Percentiles rank a stretch among this genome's conserved stretches.
Evolutionary conservation across 2,797 vertebrate species (phyloP).

Genomic region (Danio tinwini): DNA sequence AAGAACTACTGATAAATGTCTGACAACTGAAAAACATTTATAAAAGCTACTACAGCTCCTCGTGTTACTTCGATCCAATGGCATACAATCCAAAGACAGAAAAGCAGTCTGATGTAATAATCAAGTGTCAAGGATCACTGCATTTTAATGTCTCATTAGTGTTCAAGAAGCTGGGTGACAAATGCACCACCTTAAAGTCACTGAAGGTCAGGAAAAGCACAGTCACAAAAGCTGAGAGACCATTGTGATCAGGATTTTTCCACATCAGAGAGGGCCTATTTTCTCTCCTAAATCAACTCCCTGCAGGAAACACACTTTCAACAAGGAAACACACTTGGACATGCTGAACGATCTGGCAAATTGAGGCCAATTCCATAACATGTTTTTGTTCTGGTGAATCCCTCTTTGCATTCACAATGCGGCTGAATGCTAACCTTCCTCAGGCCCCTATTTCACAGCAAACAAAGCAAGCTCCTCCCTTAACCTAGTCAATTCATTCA

Average conservation of each 20-base stretch:
- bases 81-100: neutral
- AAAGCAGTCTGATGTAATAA: neutral
- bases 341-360: constrained; percentile 16
- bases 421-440: constrained; percentile 4
- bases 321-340: constrained; percentile 22
- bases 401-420: constrained; percentile 35
- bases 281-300: neutral
- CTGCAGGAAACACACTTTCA: constrained; percentile 19
- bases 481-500: neutral
- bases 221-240: neutral
- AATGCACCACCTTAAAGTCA: constrained; percentile 6
- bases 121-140: constrained; percentile 24
- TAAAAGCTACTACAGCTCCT: neutral
- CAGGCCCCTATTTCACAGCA: constrained; percentile 22
- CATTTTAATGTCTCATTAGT: neutral
- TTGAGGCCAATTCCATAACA: constrained; percentile 17
- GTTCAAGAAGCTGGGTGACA: neutral
- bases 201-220: neutral
- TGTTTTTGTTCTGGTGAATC: constrained; percentile 21
- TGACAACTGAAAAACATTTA: constrained; percentile 35
- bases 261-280: constrained; percentile 14
- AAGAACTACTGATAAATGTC: constrained; percentile 24
- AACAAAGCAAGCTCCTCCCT: constrained; percentile 33
- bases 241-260: constrained; percentile 26
- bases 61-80: neutral